phyloP scores from a whole-genome alignment of 2,888 invertebrate species.

The Leptopterna dolabrata region DNA sequence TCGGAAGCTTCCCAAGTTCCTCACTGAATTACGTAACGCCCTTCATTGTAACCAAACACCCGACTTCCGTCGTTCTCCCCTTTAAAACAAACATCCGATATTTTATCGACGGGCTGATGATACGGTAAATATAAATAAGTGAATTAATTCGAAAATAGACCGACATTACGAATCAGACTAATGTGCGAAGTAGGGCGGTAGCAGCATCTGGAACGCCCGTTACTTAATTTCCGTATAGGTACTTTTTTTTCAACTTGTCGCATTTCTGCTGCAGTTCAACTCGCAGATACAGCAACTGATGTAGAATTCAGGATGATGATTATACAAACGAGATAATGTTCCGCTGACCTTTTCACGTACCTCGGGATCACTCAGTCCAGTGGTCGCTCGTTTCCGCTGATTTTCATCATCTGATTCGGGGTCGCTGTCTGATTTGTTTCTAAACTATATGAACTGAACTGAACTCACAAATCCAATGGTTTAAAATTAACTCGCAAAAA shows the following conservation, averaged over 20 bases:
- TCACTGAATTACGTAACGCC: neutral
- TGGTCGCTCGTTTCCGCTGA: neutral
- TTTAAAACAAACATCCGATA: too few relatives aligned
- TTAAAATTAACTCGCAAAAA: neutral
- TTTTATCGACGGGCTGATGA: too few relatives aligned
- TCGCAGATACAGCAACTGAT: neutral
- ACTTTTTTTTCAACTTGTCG: too few relatives aligned
- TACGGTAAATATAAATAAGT: too few relatives aligned
- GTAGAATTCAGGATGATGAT: neutral
- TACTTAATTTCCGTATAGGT: too few relatives aligned
- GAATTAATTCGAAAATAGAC: too few relatives aligned
- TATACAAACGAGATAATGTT: neutral
- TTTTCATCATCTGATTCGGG: neutral
- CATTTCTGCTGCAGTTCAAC: neutral
- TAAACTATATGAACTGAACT: too few relatives aligned
- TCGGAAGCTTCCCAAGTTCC: neutral
- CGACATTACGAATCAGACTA: neutral
- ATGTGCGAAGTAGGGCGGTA: neutral
- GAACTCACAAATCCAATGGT: neutral
- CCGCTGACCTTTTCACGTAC: neutral
- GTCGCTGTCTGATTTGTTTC: neutral
- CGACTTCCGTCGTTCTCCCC: too few relatives aligned
- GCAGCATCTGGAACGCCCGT: constrained; percentile 6
- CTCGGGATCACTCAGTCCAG: neutral
- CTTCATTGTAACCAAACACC: neutral